These are phyloP conservation scores for Isichthys henryi DNA, from an alignment of 2,113 vertebrate genomes.

Conservation along the genomic window DNA sequence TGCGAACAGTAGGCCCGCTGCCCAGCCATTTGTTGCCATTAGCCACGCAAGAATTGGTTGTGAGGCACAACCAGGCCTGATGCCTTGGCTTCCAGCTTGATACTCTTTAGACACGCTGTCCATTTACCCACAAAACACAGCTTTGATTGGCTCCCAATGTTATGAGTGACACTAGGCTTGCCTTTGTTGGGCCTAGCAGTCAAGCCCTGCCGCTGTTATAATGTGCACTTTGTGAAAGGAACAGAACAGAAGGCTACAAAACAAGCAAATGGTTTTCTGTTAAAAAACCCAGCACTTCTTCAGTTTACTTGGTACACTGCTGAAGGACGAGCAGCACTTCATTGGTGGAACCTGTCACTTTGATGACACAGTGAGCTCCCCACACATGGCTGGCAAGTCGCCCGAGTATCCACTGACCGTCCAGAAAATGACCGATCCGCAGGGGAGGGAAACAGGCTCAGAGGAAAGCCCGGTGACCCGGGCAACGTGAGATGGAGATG, in stretches of 20 bases:
- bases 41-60: background rate
- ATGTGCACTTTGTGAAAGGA: background rate
- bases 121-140: background rate
- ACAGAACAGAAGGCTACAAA: background rate
- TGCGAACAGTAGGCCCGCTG: background rate
- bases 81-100: background rate
- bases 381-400: background rate
- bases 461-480: background rate
- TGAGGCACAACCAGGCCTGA: background rate
- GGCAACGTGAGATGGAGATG: constrained; percentile 42
- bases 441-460: background rate
- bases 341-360: background rate
- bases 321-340: background rate
- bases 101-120: background rate
- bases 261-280: background rate
- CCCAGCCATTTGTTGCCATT: background rate
- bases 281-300: background rate
- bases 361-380: background rate
- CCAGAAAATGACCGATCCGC: background rate
- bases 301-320: background rate
- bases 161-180: background rate
- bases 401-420: background rate
- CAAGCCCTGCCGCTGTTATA: background rate
- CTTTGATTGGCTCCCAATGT: background rate
- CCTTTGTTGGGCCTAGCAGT: background rate